Base-by-base conservation (phyloP, 2,113 vertebrate genomes). In the Istiophorus platypterus region DNA sequence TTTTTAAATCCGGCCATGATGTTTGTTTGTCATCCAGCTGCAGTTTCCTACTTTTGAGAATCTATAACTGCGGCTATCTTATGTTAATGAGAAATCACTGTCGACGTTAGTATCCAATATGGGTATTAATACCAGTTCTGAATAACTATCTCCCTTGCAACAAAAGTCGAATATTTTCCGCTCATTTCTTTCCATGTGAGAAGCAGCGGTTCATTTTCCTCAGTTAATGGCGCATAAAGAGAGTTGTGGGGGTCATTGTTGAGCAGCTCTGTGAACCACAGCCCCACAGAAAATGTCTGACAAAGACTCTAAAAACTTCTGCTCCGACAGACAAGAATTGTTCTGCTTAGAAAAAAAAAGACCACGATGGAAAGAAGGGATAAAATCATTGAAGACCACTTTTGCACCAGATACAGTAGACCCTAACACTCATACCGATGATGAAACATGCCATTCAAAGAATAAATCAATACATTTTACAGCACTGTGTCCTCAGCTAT, bases 211-310 rank as follows among this genome's bases (percentile, higher is more conserved):
- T 84, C 76, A 87, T 93, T 92, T 94, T 91, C 56, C 80, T 57
- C 66, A 82, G 83, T 88, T 91, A 94, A 93, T 94, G 92, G 72
- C 2, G 88, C 88, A 84, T 93, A 91, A 93, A 94, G 82, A 68
- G 84, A 85, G 59, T 72, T 64, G 68, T 51, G 57, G 73, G 86
- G 91, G 85, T 90, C 90, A 86, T 90, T 89, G 86, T 87, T 78
- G 73, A 85, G 63, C n/a, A 49, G 47, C 57, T 71, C 67, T 73
- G 85, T 78, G 87, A 85, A 81, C 77, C 37, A 54, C 45, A 42
- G 80, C 72, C 68, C 41, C 76, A 61, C 73, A 80, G 85, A 89
- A 75, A 86, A 72, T 73, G 72, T 41, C 81, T 72, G 80, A 91
- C 88, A 92, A 93, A 90, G 82, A 84, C 83, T 74, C 9, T 1